Percentiles rank a stretch among this genome's conserved stretches.
phyloP scores from a whole-genome alignment of 2,888 invertebrate species.

The Carcina quercana region DNA sequence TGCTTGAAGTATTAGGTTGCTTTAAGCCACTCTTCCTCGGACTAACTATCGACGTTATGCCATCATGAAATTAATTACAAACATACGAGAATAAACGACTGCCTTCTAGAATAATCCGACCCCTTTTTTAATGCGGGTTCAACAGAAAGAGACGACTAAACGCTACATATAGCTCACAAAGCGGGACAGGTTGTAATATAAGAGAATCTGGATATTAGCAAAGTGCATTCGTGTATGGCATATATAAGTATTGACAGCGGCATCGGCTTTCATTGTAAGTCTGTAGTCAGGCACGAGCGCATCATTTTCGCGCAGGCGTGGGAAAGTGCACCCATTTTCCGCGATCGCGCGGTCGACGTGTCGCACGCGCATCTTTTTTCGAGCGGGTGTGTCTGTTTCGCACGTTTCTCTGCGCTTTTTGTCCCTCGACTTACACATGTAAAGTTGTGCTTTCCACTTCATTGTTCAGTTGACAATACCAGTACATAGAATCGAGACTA shows the following conservation, averaged over 20 bases:
- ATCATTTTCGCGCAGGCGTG: constrained; percentile 35
- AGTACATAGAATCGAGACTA: constrained; percentile 37
- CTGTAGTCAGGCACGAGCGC: constrained; percentile 35
- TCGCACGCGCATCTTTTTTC: constrained; percentile 19
- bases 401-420: constrained; percentile 46
- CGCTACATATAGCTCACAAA: constrained; percentile 9
- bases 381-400: constrained; percentile 24
- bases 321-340: constrained; percentile 41
- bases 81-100: constrained; percentile 3
- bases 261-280: constrained; percentile 53
- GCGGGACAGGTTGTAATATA: constrained; percentile 19
- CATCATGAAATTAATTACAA: too few species aligned
- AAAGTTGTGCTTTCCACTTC: constrained; percentile 48
- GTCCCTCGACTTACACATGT: constrained; percentile 23
- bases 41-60: too few species aligned
- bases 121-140: constrained; percentile 11
- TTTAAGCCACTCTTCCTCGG: too few species aligned
- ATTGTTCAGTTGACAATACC: constrained; percentile 46
- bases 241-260: constrained; percentile 60
- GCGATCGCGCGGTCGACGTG: constrained; percentile 21
- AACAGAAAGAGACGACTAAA: constrained; percentile 19
- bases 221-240: constrained; percentile 35
- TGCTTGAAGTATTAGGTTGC: too few species aligned
- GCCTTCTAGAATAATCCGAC: constrained; percentile 17
- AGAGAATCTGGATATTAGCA: constrained; percentile 28